These are phyloP conservation scores for Neosilurus hyrtlii DNA, from an alignment of 2,797 vertebrate species.

Conservation along the genomic window DNA sequence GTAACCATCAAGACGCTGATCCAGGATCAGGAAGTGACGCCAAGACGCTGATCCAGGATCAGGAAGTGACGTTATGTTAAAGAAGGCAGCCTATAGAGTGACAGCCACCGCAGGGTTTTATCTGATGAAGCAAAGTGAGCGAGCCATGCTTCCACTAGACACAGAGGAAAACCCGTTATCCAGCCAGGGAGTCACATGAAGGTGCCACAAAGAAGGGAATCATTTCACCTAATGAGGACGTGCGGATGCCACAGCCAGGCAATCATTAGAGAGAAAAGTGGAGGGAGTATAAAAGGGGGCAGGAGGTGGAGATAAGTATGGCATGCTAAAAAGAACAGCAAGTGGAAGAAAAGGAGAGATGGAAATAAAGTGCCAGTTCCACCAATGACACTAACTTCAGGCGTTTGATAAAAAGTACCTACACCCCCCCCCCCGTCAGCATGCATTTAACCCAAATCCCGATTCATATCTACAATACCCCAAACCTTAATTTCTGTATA, in stretches of 20 bases:
- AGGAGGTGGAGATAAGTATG: slow-evolving; percentile 24
- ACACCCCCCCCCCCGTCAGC: neutral
- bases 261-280: slow-evolving; percentile 20
- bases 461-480: no score
- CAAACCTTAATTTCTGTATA: neutral
- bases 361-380: neutral
- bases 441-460: neutral
- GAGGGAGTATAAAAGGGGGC: neutral
- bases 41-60: slow-evolving; percentile 35
- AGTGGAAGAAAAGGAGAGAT: slow-evolving; percentile 30
- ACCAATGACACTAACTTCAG: neutral
- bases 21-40: slow-evolving; percentile 24
- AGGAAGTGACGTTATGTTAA: slow-evolving; percentile 8
- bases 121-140: slow-evolving; percentile 28
- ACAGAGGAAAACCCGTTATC: neutral
- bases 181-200: slow-evolving; percentile 53
- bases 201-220: slow-evolving; percentile 54
- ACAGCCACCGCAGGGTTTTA: slow-evolving; percentile 24
- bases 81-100: slow-evolving; percentile 1
- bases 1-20: slow-evolving; percentile 37
- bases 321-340: slow-evolving; percentile 43
- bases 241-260: slow-evolving; percentile 36
- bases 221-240: slow-evolving; percentile 10
- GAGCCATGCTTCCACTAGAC: slow-evolving; percentile 41
- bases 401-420: neutral